phyloP scores from a whole-genome alignment of 2,797 vertebrate genomes.

The Sebastes matsubarae region DNA sequence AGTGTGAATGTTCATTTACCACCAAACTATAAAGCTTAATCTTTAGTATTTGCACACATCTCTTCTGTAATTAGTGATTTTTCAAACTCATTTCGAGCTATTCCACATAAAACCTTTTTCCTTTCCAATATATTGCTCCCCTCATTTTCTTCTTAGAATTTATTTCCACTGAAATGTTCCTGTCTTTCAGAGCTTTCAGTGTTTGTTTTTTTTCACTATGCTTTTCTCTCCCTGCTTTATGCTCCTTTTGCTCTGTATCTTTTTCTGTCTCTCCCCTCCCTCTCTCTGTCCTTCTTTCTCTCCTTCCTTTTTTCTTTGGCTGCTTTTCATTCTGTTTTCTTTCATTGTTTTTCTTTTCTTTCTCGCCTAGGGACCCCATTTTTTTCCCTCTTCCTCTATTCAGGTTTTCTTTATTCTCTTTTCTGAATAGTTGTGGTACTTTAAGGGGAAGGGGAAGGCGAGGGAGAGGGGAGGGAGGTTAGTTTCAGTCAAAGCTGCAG shows the following conservation, averaged over 20 bases:
- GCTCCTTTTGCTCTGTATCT: conserved; percentile 73
- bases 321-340: conserved; percentile 85
- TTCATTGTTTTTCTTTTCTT: conserved; percentile 85
- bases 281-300: conserved; percentile 48
- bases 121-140: conserved; percentile 42
- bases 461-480: conserved; percentile 80
- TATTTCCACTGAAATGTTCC: conserved; percentile 71
- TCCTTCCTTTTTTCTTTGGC: conserved; percentile 73
- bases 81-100: conserved; percentile 35
- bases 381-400: conserved; percentile 84
- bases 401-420: conserved; percentile 86
- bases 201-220: conserved; percentile 49
- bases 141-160: conserved; percentile 65
- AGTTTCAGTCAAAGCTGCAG: conserved; percentile 84
- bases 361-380: conserved; percentile 80
- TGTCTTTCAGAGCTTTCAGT: conserved; percentile 67
- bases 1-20: conserved; percentile 36
- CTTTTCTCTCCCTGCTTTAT: conserved; percentile 69
- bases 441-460: conserved; percentile 81
- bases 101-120: conserved; percentile 43
- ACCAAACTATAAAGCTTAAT: conserved; percentile 21
- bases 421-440: conserved; percentile 87
- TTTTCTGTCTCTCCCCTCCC: conserved; percentile 66
- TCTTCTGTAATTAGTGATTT: conserved; percentile 40
- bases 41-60: conserved; percentile 36